phyloP scores from a whole-genome alignment of 2,888 invertebrate species.

The Escarpia spicata region DNA sequence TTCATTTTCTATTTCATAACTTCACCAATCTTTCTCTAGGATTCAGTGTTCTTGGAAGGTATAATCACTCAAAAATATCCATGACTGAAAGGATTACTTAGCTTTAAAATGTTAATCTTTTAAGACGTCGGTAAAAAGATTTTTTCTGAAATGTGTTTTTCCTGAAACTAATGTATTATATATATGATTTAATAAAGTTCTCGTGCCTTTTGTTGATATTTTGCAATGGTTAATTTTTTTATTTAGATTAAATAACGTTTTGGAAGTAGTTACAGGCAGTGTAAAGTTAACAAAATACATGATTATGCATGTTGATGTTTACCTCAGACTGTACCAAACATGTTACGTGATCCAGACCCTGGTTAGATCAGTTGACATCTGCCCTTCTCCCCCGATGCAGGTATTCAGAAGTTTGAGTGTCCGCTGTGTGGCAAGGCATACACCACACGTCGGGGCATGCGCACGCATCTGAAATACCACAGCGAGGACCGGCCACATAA shows the following conservation, averaged over 20 bases:
- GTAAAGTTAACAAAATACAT: neutral
- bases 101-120: neutral
- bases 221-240: neutral
- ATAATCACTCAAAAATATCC: neutral
- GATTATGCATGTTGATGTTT: neutral
- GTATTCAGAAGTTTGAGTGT: conserved; percentile 35
- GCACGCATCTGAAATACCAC: conserved; percentile 44
- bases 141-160: too few species aligned
- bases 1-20: neutral
- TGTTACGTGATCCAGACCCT: neutral
- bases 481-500: conserved; percentile 39
- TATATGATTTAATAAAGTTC: neutral
- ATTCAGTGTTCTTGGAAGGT: neutral
- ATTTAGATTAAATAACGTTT: neutral
- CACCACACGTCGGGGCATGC: conserved; percentile 42
- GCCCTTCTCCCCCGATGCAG: conserved; percentile 24
- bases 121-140: too few species aligned
- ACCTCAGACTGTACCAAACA: neutral
- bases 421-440: conserved; percentile 40
- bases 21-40: neutral
- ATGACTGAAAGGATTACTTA: neutral
- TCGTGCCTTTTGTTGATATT: neutral
- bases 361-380: neutral
- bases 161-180: too few species aligned
- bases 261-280: neutral